A percentile compares a stretch with the other conserved stretches of the same genome.
phyloP scores from a whole-genome alignment of 2,797 vertebrate genomes.

The Pelodytes ibericus region DNA sequence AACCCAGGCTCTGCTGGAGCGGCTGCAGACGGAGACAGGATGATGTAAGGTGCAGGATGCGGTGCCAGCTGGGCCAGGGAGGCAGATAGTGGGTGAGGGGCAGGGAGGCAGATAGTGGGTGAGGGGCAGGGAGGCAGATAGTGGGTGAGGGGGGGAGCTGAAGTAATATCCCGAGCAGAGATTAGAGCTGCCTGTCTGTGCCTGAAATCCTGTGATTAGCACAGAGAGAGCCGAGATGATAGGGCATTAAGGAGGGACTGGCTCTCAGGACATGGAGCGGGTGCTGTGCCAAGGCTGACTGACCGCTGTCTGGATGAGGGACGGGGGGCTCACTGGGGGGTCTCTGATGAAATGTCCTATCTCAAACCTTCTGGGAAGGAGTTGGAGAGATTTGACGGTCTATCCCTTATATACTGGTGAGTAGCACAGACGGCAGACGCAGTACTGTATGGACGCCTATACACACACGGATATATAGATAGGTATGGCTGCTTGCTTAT shows the following conservation, averaged over 20 bases:
- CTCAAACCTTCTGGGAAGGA: constrained; percentile 76
- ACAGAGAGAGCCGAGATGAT: constrained; percentile 51
- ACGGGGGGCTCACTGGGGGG: background rate
- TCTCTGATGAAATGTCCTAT: constrained; percentile 72
- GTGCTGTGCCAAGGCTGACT: background rate
- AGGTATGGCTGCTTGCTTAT: no score
- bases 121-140: background rate
- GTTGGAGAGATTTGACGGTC: constrained; percentile 82
- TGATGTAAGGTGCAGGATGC: background rate
- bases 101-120: constrained; percentile 9
- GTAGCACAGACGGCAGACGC: constrained; percentile 48
- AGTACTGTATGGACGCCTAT: no score
- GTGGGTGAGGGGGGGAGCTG: background rate
- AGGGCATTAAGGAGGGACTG: constrained; percentile 46
- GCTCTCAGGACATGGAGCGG: background rate
- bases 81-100: no score
- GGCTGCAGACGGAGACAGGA: no score
- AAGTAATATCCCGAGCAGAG: constrained; percentile 17
- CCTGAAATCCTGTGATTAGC: constrained; percentile 24
- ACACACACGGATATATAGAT: no score
- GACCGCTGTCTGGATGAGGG: background rate
- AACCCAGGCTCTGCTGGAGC: no score
- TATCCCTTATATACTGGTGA: constrained; percentile 89
- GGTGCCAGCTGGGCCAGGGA: constrained; percentile 32
- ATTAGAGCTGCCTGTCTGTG: background rate